Evolutionary conservation across 2,888 invertebrate species (phyloP).

Genomic region (Thyatira batis): DNA sequence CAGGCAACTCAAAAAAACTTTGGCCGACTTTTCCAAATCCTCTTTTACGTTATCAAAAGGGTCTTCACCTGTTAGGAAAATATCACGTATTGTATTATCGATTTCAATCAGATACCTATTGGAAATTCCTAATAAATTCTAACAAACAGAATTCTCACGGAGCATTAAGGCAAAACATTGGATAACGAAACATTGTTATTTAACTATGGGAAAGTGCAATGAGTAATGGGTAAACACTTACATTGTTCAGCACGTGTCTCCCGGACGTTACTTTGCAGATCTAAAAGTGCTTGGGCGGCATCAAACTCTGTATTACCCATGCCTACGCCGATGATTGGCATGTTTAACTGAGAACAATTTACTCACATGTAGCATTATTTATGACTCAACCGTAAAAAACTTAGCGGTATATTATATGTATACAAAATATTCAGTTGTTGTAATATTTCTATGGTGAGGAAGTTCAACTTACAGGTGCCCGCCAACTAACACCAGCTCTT

Average conservation of each 20-base stretch:
- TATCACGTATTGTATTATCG: background rate
- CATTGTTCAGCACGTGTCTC: conserved; percentile 15
- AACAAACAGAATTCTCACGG: background rate
- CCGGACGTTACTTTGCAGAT: conserved; percentile 32
- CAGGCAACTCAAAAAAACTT: conserved; percentile 36
- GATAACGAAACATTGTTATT: background rate
- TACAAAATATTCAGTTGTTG: no score
- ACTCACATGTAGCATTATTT: no score
- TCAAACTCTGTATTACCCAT: conserved; percentile 32
- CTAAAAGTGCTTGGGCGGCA: conserved; percentile 41
- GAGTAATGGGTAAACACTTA: conserved; percentile 14
- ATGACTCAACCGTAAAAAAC: no score
- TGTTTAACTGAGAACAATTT: conserved; percentile 9
- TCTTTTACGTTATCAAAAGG: conserved; percentile 20
- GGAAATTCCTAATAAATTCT: background rate
- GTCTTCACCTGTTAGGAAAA: conserved; percentile 15
- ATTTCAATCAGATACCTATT: background rate
- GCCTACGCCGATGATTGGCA: conserved; percentile 23
- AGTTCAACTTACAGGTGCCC: background rate
- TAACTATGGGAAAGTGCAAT: background rate
- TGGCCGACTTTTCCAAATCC: conserved; percentile 31
- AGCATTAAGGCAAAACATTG: background rate
- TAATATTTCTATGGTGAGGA: no score
- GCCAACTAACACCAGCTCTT: background rate
- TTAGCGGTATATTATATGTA: no score